Evolutionary conservation across 2,888 invertebrate species (phyloP).

Genomic region (Pterostichus niger): DNA sequence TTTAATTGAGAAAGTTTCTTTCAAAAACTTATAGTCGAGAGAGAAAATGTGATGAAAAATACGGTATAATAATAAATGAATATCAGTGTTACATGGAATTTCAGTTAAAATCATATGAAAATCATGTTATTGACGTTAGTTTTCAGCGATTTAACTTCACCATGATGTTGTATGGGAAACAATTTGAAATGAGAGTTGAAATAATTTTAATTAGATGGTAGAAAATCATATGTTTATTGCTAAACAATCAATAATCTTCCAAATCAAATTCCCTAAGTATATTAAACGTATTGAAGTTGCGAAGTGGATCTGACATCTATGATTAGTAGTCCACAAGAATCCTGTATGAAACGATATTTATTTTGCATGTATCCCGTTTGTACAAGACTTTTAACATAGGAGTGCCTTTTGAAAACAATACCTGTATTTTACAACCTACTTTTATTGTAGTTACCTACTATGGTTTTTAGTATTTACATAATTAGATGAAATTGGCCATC

Average conservation of each 20-base stretch:
- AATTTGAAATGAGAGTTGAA: constrained; percentile 17
- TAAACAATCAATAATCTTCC: constrained; percentile 65
- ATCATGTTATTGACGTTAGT: background rate
- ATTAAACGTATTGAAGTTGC: constrained; percentile 19
- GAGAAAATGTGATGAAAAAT: too few species aligned
- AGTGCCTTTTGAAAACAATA: constrained; percentile 75
- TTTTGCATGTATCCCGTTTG: constrained; percentile 63
- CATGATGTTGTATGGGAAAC: constrained; percentile 5
- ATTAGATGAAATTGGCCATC: constrained; percentile 63
- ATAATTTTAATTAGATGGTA: constrained; percentile 45
- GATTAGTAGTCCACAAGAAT: constrained; percentile 38
- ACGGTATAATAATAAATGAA: too few species aligned
- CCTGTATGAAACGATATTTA: constrained; percentile 48
- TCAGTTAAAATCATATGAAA: constrained; percentile 20
- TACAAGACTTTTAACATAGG: constrained; percentile 73
- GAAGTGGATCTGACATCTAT: background rate
- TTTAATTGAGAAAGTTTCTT: too few species aligned
- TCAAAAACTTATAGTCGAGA: too few species aligned
- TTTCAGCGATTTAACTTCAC: constrained; percentile 11
- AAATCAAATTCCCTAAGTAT: constrained; percentile 49
- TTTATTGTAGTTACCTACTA: constrained; percentile 54
- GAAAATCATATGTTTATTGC: constrained; percentile 45
- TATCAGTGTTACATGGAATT: constrained; percentile 11
- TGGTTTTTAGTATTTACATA: constrained; percentile 63
- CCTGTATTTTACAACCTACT: constrained; percentile 65